phyloP scores from a whole-genome alignment of 2,797 vertebrate genomes.

The Lacerta bilineata region DNA sequence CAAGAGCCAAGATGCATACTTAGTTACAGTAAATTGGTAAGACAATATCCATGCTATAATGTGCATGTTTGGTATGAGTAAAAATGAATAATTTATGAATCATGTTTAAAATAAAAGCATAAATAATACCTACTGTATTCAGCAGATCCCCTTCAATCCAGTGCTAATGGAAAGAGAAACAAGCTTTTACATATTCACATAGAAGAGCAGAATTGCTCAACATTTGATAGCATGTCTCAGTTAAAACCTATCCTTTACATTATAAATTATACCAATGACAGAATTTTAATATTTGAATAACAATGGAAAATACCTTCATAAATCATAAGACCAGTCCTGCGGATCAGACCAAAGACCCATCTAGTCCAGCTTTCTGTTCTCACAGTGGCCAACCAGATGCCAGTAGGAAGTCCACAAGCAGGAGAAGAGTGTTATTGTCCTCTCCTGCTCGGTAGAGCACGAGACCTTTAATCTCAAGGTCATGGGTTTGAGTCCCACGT shows the following conservation, averaged over 20 bases:
- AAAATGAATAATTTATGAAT: conserved; percentile 74
- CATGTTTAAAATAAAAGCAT: conserved; percentile 75
- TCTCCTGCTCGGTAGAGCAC: too few species aligned
- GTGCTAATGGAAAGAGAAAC: conserved; percentile 60
- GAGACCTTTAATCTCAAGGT: too few species aligned
- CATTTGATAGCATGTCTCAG: conserved; percentile 50
- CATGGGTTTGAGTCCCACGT: too few species aligned
- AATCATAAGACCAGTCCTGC: background rate
- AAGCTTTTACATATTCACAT: conserved; percentile 30
- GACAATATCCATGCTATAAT: conserved; percentile 69
- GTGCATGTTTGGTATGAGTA: conserved; percentile 70
- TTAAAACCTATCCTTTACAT: too few species aligned
- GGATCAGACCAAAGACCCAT: too few species aligned
- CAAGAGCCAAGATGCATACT: conserved; percentile 68
- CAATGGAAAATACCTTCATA: background rate
- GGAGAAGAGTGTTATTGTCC: too few species aligned
- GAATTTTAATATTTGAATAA: conserved; percentile 39
- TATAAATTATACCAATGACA: too few species aligned
- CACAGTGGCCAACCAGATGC: too few species aligned
- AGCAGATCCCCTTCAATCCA: conserved; percentile 49
- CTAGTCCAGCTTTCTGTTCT: too few species aligned
- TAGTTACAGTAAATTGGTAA: conserved; percentile 76
- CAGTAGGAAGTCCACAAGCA: too few species aligned
- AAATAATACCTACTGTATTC: conserved; percentile 71
- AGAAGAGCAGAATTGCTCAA: conserved; percentile 55